Conservation (phyloP, 1,140 invertebrate species). For the Pachyrhynchus sulphureomaculatus region DNA sequence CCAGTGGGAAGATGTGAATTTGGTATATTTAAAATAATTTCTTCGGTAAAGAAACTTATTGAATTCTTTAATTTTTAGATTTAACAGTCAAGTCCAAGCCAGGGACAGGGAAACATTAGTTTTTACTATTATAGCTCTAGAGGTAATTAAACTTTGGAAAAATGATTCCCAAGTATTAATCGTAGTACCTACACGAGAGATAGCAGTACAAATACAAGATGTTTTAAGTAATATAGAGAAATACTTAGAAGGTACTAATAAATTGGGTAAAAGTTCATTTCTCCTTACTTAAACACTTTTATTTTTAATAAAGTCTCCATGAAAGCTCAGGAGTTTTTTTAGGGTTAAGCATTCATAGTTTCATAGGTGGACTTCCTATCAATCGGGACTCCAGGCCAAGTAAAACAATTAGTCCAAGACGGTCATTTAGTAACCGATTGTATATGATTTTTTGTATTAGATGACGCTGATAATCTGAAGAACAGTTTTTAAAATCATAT, state of each 20-base stretch:
- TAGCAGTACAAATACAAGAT: no score
- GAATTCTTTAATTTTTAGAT: no score
- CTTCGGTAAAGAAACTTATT: no score
- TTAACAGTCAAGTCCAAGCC: slow-evolving; percentile 83
- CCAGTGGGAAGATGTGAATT: slow-evolving; percentile 86
- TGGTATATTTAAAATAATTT: slow-evolving; percentile 46
- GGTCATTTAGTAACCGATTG: slow-evolving; percentile 65
- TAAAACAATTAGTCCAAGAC: slow-evolving; percentile 80
- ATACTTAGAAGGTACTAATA: no score
- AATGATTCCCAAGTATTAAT: no score
- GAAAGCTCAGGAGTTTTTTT: no score
- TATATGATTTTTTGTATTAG: slow-evolving; percentile 83
- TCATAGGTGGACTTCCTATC: slow-evolving; percentile 88
- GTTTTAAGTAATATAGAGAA: no score
- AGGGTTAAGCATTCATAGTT: slow-evolving; percentile 70
- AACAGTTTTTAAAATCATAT: slow-evolving; percentile 74
- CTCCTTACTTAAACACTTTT: no score
- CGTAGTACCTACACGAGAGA: slow-evolving; percentile 95
- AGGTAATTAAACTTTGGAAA: slow-evolving; percentile 70
- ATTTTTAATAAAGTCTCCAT: no score
- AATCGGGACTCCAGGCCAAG: slow-evolving; percentile 90
- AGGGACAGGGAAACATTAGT: slow-evolving; percentile 96
- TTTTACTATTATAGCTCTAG: slow-evolving; percentile 82
- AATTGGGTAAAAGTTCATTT: no score
- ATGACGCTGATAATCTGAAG: slow-evolving; percentile 95